phyloP scores from a whole-genome alignment of 2,888 invertebrate genomes.

The Scaptomyza tumidula region DNA sequence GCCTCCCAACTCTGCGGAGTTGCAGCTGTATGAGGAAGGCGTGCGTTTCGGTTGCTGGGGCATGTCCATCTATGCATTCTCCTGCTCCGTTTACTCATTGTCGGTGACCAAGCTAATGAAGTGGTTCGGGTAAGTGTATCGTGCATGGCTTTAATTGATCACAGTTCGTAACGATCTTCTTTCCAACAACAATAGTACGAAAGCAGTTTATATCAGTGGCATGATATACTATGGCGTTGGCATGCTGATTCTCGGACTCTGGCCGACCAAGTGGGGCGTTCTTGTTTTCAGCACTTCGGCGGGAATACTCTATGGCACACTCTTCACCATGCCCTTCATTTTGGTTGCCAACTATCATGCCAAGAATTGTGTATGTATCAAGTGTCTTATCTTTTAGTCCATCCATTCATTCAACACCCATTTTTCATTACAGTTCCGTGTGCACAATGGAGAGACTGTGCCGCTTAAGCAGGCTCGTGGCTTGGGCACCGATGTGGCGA shows the following conservation, averaged over 20 bases:
- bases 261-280: conserved; percentile 84
- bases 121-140: conserved; percentile 80
- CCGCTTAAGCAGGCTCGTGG: conserved; percentile 83
- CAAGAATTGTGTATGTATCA: conserved; percentile 83
- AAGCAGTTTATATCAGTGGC: conserved; percentile 83
- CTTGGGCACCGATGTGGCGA: conserved; percentile 84
- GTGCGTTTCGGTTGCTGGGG: conserved; percentile 85
- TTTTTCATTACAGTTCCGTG: conserved; percentile 75
- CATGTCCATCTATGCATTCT: conserved; percentile 84
- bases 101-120: conserved; percentile 83
- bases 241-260: conserved; percentile 83
- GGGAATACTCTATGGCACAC: conserved; percentile 84
- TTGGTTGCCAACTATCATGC: conserved; percentile 84
- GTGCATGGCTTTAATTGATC: background rate
- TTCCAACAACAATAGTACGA: conserved; percentile 65
- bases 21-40: conserved; percentile 82
- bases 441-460: conserved; percentile 82
- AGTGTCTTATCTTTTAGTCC: background rate
- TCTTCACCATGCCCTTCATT: conserved; percentile 85
- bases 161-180: background rate
- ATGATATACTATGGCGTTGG: conserved; percentile 83
- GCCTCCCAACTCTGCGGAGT: conserved; percentile 59
- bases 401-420: background rate
- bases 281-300: conserved; percentile 83
- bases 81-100: conserved; percentile 84